Percentiles rank a stretch among this genome's conserved stretches.
These are phyloP conservation scores for Machimus atricapillus DNA, from an alignment of 2,888 invertebrate species.

Conservation along the genomic window DNA sequence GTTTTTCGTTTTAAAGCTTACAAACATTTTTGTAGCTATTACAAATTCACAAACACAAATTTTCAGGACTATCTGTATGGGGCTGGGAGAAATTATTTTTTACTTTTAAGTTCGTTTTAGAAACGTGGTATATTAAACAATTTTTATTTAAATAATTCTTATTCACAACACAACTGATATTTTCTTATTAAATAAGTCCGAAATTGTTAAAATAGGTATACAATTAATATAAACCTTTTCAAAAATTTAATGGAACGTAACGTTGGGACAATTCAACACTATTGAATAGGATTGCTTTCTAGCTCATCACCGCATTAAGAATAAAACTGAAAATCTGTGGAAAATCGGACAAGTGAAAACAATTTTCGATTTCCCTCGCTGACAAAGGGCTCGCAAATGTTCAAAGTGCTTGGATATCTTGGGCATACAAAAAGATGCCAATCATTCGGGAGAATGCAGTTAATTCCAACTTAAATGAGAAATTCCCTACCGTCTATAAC, in stretches of 20 bases:
- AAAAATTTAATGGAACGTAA: not conserved
- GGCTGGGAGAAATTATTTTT: too few relatives aligned
- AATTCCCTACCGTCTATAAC: not conserved
- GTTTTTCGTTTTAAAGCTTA: too few relatives aligned
- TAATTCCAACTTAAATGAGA: conserved; percentile 27
- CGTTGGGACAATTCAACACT: not conserved
- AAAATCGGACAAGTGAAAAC: not conserved
- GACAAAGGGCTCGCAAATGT: not conserved
- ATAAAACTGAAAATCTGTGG: not conserved
- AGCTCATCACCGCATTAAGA: not conserved
- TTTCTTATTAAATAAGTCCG: too few relatives aligned
- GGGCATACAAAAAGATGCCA: not conserved
- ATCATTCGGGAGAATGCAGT: conserved; percentile 13
- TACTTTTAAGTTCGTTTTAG: too few relatives aligned
- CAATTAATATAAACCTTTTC: too few relatives aligned
- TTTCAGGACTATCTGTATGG: too few relatives aligned
- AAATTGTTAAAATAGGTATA: too few relatives aligned
- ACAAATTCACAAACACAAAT: too few relatives aligned
- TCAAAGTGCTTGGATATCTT: not conserved
- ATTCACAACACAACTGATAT: too few relatives aligned
- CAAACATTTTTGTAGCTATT: too few relatives aligned
- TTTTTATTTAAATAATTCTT: too few relatives aligned
- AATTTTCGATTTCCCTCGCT: not conserved
- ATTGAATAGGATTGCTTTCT: not conserved
- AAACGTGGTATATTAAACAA: too few relatives aligned